These are phyloP conservation scores for Amaurobius ferox DNA, from an alignment of 2,888 invertebrate genomes.

Conservation along the genomic window DNA sequence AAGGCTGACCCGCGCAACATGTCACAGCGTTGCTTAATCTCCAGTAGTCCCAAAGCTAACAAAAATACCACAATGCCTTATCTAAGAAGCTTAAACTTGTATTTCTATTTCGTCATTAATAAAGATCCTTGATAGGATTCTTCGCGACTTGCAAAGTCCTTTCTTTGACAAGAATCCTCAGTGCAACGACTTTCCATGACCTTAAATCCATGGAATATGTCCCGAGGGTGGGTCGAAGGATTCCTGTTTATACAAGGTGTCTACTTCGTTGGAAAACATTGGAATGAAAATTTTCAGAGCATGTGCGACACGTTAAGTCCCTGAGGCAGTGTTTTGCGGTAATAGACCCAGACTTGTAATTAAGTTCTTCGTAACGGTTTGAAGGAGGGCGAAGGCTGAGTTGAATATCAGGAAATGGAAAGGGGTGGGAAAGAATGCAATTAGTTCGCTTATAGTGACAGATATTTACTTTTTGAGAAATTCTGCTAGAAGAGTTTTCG, in stretches of 20 bases:
- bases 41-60: too few species aligned
- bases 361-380: background rate
- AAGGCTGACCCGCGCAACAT: too few species aligned
- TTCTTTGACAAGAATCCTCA: background rate
- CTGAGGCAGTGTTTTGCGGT: background rate
- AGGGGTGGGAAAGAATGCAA: too few species aligned
- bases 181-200: constrained; percentile 4
- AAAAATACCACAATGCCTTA: too few species aligned
- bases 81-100: too few species aligned
- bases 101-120: background rate
- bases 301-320: background rate
- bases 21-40: too few species aligned
- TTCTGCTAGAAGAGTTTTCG: too few species aligned
- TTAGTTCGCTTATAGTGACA: too few species aligned
- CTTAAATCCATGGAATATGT: background rate
- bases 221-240: background rate
- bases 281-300: background rate
- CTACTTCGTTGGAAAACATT: background rate
- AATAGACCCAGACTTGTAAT: background rate
- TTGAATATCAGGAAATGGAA: too few species aligned
- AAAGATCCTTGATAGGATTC: background rate
- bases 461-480: too few species aligned
- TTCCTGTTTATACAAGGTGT: constrained; percentile 5
- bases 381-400: background rate
- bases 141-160: background rate